These are phyloP conservation scores for Aporrectodea caliginosa DNA, from an alignment of 1,140 invertebrate species.

Conservation along the genomic window DNA sequence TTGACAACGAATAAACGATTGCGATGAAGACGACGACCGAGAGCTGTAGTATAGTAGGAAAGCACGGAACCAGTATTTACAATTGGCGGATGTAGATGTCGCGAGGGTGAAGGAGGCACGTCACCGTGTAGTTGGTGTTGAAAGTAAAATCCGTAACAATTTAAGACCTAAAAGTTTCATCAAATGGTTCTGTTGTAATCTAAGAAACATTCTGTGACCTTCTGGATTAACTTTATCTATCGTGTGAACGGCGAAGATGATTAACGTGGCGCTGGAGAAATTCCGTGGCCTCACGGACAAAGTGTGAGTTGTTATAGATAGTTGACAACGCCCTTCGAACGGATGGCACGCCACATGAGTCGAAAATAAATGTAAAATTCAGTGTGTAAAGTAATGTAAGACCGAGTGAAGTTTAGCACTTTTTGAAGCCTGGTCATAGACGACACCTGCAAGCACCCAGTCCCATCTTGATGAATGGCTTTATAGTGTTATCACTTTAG, in stretches of 20 bases:
- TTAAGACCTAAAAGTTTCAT: not conserved
- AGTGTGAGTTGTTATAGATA: conserved; percentile 84
- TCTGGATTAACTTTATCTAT: not conserved
- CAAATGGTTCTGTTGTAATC: not conserved
- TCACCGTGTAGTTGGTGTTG: not conserved
- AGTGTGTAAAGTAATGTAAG: not conserved
- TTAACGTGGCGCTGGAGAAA: conserved; percentile 67
- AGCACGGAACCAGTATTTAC: not conserved
- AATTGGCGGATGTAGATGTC: not conserved
- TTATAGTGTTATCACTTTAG: too few relatives aligned
- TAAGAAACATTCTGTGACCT: not conserved
- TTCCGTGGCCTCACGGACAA: conserved; percentile 87
- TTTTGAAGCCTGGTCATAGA: not conserved
- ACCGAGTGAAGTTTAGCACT: not conserved
- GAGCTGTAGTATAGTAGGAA: not conserved
- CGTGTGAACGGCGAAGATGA: not conserved
- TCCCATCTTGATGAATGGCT: too few relatives aligned
- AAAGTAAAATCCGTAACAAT: not conserved
- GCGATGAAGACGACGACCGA: not conserved
- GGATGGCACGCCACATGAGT: not conserved
- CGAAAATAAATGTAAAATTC: not conserved
- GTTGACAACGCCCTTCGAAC: not conserved
- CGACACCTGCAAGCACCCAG: not conserved
- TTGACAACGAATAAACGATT: not conserved
- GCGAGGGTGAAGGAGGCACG: not conserved